Evolutionary conservation across 2,888 invertebrate species (phyloP).

Genomic region (Calliopum simillimum): DNA sequence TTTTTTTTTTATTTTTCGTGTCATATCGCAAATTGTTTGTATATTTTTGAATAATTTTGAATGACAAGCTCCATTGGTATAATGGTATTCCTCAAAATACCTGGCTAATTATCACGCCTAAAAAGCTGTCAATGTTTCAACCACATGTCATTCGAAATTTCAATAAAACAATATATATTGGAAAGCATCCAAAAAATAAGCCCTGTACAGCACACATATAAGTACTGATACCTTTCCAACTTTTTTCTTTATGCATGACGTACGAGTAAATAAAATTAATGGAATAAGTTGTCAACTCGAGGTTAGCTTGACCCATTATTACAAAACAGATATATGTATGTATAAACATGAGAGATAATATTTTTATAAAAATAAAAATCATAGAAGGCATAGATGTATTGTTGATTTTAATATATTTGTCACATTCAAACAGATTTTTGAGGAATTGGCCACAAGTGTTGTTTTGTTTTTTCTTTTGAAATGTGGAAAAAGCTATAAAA

Average conservation of each 20-base stretch:
- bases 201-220: too few relatives aligned
- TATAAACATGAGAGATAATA: background rate
- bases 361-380: constrained; percentile 9
- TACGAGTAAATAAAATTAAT: background rate
- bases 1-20: too few relatives aligned
- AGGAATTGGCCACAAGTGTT: constrained; percentile 30
- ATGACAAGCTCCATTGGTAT: background rate
- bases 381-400: background rate
- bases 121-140: background rate
- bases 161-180: background rate
- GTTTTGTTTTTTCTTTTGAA: background rate
- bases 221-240: too few relatives aligned
- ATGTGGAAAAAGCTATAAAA: too few relatives aligned
- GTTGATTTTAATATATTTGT: constrained; percentile 4
- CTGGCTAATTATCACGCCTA: constrained; percentile 17
- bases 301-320: constrained; percentile 4
- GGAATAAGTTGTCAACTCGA: constrained; percentile 9
- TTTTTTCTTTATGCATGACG: background rate
- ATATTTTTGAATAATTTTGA: background rate
- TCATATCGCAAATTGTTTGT: too few relatives aligned
- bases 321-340: too few relatives aligned
- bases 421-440: constrained; percentile 10
- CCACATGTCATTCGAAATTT: background rate
- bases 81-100: background rate
- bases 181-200: background rate